A percentile compares a stretch with the other conserved stretches of the same genome.
phyloP scores from a whole-genome alignment of 2,113 vertebrate species.

The Apteryx owenii region DNA sequence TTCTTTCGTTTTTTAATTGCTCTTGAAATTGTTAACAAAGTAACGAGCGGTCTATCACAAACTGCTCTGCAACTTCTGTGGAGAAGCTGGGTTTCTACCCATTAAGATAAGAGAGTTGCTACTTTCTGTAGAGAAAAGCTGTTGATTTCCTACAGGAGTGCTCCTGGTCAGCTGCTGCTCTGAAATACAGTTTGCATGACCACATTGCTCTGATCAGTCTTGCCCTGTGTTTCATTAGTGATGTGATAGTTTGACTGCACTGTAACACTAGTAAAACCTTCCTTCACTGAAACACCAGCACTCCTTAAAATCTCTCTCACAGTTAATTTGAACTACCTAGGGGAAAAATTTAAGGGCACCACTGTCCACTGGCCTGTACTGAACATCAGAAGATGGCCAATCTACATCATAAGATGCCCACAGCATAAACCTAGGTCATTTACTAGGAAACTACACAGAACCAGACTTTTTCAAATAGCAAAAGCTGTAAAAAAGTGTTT shows the following conservation, averaged over 20 bases:
- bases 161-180: background rate
- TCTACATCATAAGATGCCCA: background rate
- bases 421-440: background rate
- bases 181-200: background rate
- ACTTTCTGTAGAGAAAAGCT: background rate
- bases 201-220: background rate
- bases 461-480: background rate
- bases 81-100: background rate
- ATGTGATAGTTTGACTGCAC: background rate
- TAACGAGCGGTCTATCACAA: background rate
- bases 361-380: background rate
- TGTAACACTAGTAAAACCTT: background rate
- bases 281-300: background rate
- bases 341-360: background rate
- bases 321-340: accelerated
- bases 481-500: background rate
- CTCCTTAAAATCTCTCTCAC: background rate
- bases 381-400: background rate
- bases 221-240: background rate
- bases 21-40: background rate
- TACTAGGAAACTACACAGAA: background rate
- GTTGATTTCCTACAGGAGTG: background rate
- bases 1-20: background rate
- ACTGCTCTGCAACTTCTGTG: background rate
- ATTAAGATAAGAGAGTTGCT: background rate